Evolutionary conservation across 2,113 vertebrate genomes (phyloP).

Genomic region (Melanerpes formicivorus): DNA sequence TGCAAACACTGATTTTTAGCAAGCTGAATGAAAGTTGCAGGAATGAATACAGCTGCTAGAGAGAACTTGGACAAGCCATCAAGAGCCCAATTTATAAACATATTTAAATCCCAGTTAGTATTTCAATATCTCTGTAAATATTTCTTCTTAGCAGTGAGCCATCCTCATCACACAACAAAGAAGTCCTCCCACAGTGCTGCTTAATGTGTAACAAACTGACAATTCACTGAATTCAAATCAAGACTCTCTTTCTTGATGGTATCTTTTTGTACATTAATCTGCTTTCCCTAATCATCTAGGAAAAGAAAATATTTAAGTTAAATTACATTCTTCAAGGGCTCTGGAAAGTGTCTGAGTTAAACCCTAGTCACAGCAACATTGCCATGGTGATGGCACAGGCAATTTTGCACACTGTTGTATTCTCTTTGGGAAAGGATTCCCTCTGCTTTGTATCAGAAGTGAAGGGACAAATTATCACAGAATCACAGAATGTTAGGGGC

Average conservation of each 20-base stretch:
- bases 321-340: neutral
- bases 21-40: neutral
- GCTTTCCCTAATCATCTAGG: neutral
- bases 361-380: neutral
- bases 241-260: neutral
- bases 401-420: neutral
- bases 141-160: neutral
- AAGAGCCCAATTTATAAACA: slow-evolving; percentile 17
- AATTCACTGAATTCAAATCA: slow-evolving; percentile 9
- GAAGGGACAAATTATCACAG: neutral
- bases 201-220: neutral
- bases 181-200: neutral
- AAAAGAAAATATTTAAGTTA: neutral
- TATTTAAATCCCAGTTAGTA: slow-evolving; percentile 12
- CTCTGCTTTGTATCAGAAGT: neutral
- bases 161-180: slow-evolving; percentile 28
- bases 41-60: neutral
- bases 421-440: neutral
- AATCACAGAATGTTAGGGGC: no score
- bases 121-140: slow-evolving; percentile 29
- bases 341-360: neutral
- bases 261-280: neutral
- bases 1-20: neutral
- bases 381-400: neutral
- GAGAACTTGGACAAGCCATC: neutral